Percentiles rank a stretch among this genome's conserved stretches.
These are phyloP conservation scores for Benthosema pterotum DNA, from an alignment of 2,797 vertebrate species.

Conservation along the genomic window DNA sequence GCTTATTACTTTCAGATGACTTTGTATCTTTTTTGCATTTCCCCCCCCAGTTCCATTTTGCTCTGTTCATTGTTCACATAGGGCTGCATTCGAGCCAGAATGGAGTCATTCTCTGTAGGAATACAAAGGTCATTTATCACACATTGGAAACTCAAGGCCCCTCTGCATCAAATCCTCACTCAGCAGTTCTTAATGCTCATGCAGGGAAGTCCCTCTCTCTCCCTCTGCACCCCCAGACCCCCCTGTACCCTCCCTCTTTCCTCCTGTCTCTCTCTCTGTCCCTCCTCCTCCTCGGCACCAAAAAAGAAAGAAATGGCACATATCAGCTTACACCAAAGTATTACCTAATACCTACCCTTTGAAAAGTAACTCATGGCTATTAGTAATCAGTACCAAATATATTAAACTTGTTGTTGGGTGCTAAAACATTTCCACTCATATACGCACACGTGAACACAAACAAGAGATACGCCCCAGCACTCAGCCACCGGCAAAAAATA, in stretches of 20 bases:
- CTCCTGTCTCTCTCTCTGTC: conserved; percentile 27
- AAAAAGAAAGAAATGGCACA: too few relatives aligned
- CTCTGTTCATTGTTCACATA: conserved; percentile 49
- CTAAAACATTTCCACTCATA: too few relatives aligned
- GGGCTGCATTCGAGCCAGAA: conserved; percentile 19
- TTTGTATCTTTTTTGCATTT: background rate
- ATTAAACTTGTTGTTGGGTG: too few relatives aligned
- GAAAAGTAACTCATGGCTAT: too few relatives aligned
- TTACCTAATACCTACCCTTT: too few relatives aligned
- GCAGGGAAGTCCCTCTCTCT: conserved; percentile 51
- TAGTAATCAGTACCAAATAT: too few relatives aligned
- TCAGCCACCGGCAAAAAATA: too few relatives aligned
- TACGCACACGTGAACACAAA: too few relatives aligned
- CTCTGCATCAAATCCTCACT: conserved; percentile 59
- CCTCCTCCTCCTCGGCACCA: conserved; percentile 19
- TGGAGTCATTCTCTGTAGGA: conserved; percentile 36
- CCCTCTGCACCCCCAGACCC: conserved; percentile 29
- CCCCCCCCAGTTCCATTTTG: conserved; percentile 4
- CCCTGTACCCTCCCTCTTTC: conserved; percentile 17
- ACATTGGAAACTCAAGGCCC: conserved; percentile 40
- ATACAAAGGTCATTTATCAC: conserved; percentile 48
- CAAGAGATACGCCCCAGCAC: too few relatives aligned
- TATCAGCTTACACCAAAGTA: too few relatives aligned
- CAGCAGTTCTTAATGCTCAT: conserved; percentile 51
- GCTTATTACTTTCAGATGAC: conserved; percentile 39